Percentiles rank a stretch among this genome's conserved stretches.
These are phyloP conservation scores for Ceryle rudis DNA, from an alignment of 2,797 vertebrate species.

Conservation along the genomic window DNA sequence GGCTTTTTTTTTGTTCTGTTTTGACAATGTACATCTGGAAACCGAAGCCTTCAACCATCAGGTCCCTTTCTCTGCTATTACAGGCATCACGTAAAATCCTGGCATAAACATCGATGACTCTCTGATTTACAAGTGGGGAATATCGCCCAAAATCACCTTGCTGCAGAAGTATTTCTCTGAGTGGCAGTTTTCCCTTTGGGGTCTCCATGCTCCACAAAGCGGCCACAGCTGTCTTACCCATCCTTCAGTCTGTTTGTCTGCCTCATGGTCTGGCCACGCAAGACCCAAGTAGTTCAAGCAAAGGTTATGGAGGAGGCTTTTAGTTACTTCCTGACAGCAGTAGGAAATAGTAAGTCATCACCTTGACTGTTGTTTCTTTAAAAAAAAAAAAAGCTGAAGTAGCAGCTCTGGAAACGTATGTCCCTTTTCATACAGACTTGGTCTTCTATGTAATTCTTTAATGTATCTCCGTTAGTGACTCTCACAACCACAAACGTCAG, in stretches of 20 bases:
- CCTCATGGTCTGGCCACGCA: neutral
- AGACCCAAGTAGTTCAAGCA: neutral
- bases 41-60: neutral
- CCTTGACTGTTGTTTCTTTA: neutral
- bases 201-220: neutral
- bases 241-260: neutral
- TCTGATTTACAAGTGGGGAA: neutral
- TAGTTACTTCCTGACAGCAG: neutral
- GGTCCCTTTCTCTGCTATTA: neutral
- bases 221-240: neutral
- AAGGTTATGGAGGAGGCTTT: neutral
- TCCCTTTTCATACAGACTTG: neutral
- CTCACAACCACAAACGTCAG: neutral
- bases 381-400: neutral
- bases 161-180: neutral
- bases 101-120: neutral
- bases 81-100: neutral
- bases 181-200: neutral
- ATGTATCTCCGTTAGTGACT: neutral
- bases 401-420: neutral
- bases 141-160: neutral
- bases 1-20: neutral
- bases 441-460: neutral
- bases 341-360: constrained; percentile 39
- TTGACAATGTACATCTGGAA: neutral